These are phyloP conservation scores for Sarcophaga peregrina DNA, from an alignment of 1,140 invertebrate genomes.

Conservation along the genomic window DNA sequence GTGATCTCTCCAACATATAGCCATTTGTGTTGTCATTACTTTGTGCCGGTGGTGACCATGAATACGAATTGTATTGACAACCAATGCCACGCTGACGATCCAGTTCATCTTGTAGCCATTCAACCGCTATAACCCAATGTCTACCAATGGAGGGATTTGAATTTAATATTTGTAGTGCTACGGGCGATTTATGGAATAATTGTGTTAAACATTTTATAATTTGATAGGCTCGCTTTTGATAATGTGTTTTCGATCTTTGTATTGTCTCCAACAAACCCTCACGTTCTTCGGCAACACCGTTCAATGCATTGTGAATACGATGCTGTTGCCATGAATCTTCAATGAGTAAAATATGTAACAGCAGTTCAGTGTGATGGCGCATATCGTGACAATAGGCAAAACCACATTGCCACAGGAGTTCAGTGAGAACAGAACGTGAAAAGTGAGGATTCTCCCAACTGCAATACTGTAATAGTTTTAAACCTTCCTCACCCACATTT, in stretches of 20 bases:
- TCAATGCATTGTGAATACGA: conserved; percentile 90
- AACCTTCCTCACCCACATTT: conserved; percentile 89
- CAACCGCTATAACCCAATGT: conserved; percentile 89
- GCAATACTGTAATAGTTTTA: conserved; percentile 90
- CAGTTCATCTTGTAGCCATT: conserved; percentile 95
- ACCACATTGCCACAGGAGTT: conserved; percentile 93
- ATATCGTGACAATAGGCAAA: conserved; percentile 96
- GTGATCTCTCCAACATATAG: conserved; percentile 93
- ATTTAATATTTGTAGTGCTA: conserved; percentile 80
- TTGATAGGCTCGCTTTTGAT: conserved; percentile 96
- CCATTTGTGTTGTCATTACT: conserved; percentile 96
- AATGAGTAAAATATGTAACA: conserved; percentile 87
- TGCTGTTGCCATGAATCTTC: conserved; percentile 97
- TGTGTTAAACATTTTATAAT: conserved; percentile 96
- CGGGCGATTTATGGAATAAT: conserved; percentile 85
- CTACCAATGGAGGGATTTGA: conserved; percentile 81
- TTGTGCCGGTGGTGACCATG: conserved; percentile 92
- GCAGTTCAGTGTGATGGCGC: conserved; percentile 89
- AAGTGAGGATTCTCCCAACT: conserved; percentile 97
- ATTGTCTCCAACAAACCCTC: conserved; percentile 95
- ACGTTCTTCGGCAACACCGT: conserved; percentile 89
- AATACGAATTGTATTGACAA: conserved; percentile 78
- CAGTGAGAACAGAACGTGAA: conserved; percentile 86
- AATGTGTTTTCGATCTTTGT: conserved; percentile 89
- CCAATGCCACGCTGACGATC: conserved; percentile 74